Conservation (phyloP, 2,888 invertebrate genomes). For the Caenorhabditis imperialis region DNA sequence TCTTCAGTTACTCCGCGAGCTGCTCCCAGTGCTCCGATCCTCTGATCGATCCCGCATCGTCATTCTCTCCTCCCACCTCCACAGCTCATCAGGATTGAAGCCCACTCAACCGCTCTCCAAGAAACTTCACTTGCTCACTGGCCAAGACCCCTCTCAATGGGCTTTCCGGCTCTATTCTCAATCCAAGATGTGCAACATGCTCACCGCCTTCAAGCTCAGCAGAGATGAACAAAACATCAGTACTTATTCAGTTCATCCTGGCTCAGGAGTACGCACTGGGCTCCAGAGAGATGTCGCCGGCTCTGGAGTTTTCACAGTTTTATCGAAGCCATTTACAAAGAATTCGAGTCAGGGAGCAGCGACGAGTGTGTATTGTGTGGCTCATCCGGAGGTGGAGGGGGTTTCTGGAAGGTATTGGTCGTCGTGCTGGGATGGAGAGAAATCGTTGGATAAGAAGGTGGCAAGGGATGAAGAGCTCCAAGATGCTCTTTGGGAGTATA, state of each 20-base stretch:
- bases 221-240: conserved; percentile 67
- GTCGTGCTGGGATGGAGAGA: conserved; percentile 85
- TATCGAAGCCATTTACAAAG: conserved; percentile 93
- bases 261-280: too few species aligned
- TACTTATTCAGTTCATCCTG: conserved; percentile 88
- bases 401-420: conserved; percentile 89
- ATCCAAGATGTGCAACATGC: conserved; percentile 74
- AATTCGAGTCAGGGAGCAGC: conserved; percentile 93
- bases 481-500: conserved; percentile 71
- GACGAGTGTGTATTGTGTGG: conserved; percentile 90
- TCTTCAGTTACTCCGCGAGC: conserved; percentile 49
- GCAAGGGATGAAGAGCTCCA: conserved; percentile 82
- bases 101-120: too few species aligned
- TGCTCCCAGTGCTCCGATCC: conserved; percentile 81
- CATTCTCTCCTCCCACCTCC: conserved; percentile 90
- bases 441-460: conserved; percentile 58
- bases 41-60: conserved; percentile 85
- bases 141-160: too few species aligned
- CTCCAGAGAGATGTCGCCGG: too few species aligned
- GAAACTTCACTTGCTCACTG: too few species aligned
- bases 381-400: conserved; percentile 85
- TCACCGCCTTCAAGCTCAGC: conserved; percentile 70
- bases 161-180: conserved; percentile 67
- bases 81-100: conserved; percentile 80
- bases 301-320: too few species aligned